A percentile compares a stretch with the other conserved stretches of the same genome.
Evolutionary conservation across 2,113 vertebrate species (phyloP).

Genomic region (Setophaga kirtlandii): DNA sequence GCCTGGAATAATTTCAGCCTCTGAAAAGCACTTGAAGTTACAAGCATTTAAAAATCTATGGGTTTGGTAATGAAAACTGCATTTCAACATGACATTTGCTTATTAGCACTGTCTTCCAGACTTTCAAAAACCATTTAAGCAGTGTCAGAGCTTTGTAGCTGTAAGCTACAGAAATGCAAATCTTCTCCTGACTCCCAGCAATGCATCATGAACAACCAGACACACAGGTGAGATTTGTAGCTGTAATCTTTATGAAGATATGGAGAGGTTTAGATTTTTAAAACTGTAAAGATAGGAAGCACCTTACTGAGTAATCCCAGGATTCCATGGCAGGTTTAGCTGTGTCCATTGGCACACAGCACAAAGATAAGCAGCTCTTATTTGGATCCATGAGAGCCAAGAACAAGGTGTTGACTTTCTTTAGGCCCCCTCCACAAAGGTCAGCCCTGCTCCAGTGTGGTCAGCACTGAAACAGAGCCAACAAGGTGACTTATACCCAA

Average conservation of each 20-base stretch:
- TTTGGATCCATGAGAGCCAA: background rate
- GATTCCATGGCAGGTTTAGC: background rate
- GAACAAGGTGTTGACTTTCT: background rate
- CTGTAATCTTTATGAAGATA: background rate
- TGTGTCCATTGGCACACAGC: background rate
- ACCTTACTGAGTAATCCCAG: background rate
- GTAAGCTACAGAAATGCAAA: background rate
- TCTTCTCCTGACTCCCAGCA: background rate
- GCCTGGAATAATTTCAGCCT: background rate
- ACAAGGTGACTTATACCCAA: background rate
- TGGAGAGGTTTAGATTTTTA: background rate
- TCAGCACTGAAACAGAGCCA: background rate
- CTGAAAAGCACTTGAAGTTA: constrained; percentile 1
- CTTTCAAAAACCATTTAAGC: background rate
- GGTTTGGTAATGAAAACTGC: constrained; percentile 27
- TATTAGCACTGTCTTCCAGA: background rate
- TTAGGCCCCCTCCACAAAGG: background rate
- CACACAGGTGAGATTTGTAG: background rate
- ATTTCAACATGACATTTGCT: constrained; percentile 21
- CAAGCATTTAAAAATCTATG: constrained; percentile 25
- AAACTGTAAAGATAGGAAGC: background rate
- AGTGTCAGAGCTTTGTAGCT: background rate
- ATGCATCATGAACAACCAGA: background rate
- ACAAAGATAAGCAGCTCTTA: background rate
- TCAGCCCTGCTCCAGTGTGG: background rate